Conservation (phyloP, 2,888 invertebrate species). For the Zaprionus bogoriensis region DNA sequence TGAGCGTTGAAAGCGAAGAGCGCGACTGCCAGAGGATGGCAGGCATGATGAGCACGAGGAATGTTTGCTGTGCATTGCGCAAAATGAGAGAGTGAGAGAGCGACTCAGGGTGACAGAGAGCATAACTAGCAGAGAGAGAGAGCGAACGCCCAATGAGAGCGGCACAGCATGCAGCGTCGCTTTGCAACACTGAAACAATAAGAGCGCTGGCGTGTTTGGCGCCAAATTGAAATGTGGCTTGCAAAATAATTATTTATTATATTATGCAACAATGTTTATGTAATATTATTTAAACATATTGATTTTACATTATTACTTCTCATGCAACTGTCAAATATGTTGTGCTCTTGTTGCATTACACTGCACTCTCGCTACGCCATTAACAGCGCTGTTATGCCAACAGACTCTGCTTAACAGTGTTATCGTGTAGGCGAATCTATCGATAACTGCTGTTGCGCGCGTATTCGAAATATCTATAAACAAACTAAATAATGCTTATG, state of each 20-base stretch:
- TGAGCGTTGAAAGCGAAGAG: conserved; percentile 48
- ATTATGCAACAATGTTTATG: too few species aligned
- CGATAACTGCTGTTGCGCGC: conserved; percentile 29
- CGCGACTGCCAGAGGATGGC: conserved; percentile 43
- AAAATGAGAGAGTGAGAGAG: conserved; percentile 37
- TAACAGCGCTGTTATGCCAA: conserved; percentile 7
- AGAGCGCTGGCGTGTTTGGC: neutral
- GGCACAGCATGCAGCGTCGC: neutral
- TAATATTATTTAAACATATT: too few species aligned
- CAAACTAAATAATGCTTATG: neutral
- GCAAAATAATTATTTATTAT: neutral
- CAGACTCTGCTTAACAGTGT: neutral
- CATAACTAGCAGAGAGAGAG: neutral
- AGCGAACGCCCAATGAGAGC: neutral
- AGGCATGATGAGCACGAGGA: conserved; percentile 21
- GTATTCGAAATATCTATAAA: neutral
- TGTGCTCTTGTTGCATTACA: neutral
- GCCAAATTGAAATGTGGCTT: too few species aligned
- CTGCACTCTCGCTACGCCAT: neutral
- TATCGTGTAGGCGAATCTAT: conserved; percentile 4
- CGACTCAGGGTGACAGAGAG: conserved; percentile 9
- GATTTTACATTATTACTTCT: neutral
- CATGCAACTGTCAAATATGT: too few species aligned
- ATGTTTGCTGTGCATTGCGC: conserved; percentile 41
- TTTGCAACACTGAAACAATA: conserved; percentile 3